phyloP scores from a whole-genome alignment of 2,797 vertebrate species.

The Catamblyrhynchus diadema region DNA sequence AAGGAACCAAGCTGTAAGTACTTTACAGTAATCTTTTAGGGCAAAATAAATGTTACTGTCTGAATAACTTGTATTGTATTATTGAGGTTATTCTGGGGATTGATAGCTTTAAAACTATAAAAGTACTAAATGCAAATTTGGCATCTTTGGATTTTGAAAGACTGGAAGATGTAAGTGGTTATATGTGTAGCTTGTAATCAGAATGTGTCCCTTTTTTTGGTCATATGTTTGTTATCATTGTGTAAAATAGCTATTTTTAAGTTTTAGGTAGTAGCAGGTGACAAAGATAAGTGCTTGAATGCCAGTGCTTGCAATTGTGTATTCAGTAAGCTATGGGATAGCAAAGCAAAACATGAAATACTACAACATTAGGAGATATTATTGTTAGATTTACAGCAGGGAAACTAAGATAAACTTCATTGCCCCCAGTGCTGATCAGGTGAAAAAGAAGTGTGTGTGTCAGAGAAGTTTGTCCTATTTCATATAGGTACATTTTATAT shows the following conservation, averaged over 20 bases:
- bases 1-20: conserved; percentile 91
- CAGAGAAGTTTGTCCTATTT: background rate
- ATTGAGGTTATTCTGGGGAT: background rate
- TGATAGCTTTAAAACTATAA: background rate
- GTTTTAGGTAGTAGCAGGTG: background rate
- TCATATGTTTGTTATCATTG: background rate
- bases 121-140: background rate
- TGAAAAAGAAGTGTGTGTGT: background rate
- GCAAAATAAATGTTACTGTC: background rate
- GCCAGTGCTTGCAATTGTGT: background rate
- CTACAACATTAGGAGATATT: background rate
- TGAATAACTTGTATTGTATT: background rate
- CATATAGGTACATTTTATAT: background rate
- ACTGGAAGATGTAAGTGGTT: background rate
- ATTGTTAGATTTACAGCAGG: background rate
- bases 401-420: background rate
- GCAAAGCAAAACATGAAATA: background rate
- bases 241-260: background rate
- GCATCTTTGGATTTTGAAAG: background rate
- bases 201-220: background rate
- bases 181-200: background rate
- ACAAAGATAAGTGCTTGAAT: background rate
- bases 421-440: background rate
- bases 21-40: background rate
- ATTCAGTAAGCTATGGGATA: background rate